These are phyloP conservation scores for Tragopan temminckii DNA, from an alignment of 2,797 vertebrate species.

Conservation along the genomic window DNA sequence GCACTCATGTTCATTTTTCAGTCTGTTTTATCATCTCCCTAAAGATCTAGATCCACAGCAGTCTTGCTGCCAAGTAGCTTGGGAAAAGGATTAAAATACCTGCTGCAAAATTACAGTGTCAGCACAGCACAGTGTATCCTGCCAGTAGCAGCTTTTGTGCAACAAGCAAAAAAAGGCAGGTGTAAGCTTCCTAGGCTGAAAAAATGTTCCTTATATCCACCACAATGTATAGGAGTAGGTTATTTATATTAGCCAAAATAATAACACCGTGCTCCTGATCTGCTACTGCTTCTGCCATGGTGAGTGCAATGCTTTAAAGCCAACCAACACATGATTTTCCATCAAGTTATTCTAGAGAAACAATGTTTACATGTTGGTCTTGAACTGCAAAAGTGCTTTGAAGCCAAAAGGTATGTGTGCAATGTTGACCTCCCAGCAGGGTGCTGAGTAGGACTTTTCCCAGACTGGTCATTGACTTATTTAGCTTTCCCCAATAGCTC, in stretches of 20 bases:
- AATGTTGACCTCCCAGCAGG: neutral
- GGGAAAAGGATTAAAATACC: constrained; percentile 15
- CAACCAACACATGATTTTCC: neutral
- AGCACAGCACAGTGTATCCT: neutral
- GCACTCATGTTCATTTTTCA: constrained; percentile 20
- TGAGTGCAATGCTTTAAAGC: neutral
- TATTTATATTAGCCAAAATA: neutral
- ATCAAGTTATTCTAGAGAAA: neutral
- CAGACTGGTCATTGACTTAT: neutral
- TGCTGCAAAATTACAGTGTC: neutral
- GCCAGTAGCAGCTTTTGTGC: neutral
- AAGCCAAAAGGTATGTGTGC: neutral
- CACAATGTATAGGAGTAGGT: neutral
- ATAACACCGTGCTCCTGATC: neutral
- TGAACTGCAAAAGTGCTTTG: neutral
- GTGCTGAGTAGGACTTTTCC: neutral
- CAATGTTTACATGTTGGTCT: neutral
- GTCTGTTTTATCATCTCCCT: neutral
- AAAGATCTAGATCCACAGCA: neutral
- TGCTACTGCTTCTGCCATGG: neutral
- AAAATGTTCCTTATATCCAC: neutral
- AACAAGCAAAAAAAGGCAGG: neutral
- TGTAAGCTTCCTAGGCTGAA: neutral
- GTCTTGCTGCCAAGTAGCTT: neutral
- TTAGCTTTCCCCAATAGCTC: neutral